Base-by-base conservation (phyloP, 2,797 vertebrate species). In the Hippocampus kuda region DNA sequence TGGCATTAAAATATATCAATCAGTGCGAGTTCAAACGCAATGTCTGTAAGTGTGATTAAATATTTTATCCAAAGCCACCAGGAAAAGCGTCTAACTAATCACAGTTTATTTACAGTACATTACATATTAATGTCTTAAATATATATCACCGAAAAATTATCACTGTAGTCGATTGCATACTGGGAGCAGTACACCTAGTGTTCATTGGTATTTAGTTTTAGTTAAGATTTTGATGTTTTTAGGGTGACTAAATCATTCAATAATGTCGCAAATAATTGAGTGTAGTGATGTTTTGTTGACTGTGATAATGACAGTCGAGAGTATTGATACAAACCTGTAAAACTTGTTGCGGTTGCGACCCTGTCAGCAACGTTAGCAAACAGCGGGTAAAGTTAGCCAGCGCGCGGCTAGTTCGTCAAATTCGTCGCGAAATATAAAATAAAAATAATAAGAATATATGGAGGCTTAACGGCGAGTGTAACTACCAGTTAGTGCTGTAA, bases 101-200 rank as follows among this genome's bases (percentile, higher is more conserved):
- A 65, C 24, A 11, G 24, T 46, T 49, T 64, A 62, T n/a, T 20
- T n/a, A 64, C n/a, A 64, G 22, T 12, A 64, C n/a, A 64, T 64
- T 42, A 44, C 22, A 44, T 63, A 44, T 30, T 38, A 3, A 60
- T 18, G 20, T 12, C 15, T 10, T 13, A 59, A 16, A 26, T 59
- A 59, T 59, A 16, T 13, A n/a, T 27, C 24, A 59, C 26, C 30
- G 15, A 13, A 16, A 15, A 27, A 30, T 3, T 20, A 51, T 51
- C 20, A 20, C 26, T 27, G 5, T 27, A 27, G 9, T 57, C 24
- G 56, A 15, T 26, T 57, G 10, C n/a, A 56, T 22, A 12, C 10
- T 56, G 10, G n/a, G 6, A 56, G 24, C 24, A 26, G 13, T 30
- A 27, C 54, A 56, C 15, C 15, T 18, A 60, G 2, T 11, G 53